phyloP scores from a whole-genome alignment of 2,797 vertebrate genomes.

The Danio aesculapii region DNA sequence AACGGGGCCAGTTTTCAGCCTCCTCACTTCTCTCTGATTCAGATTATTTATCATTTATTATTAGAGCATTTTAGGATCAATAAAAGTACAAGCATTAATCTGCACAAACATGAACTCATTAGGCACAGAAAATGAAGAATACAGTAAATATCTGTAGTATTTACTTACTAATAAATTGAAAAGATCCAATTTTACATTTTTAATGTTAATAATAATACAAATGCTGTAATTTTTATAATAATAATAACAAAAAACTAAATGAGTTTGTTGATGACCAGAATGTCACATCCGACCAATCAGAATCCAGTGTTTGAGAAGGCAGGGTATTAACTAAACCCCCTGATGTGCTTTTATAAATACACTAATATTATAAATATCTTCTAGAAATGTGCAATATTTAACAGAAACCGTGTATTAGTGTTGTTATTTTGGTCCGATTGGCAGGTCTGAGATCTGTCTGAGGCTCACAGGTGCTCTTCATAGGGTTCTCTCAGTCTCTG shows the following conservation, averaged over 20 bases:
- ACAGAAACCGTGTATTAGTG: not conserved
- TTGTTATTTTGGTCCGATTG: constrained; percentile 35
- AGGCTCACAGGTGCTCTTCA: constrained; percentile 66
- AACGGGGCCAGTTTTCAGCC: not conserved
- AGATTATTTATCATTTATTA: too few species aligned
- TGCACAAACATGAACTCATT: not conserved
- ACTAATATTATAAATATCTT: not conserved
- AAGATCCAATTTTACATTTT: too few species aligned
- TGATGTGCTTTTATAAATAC: not conserved
- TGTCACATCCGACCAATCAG: not conserved
- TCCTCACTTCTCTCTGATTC: not conserved
- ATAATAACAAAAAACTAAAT: not conserved
- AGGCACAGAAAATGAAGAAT: not conserved
- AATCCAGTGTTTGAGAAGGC: not conserved
- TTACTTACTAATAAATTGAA: too few species aligned
- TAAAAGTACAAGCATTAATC: too few species aligned
- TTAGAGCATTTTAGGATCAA: too few species aligned
- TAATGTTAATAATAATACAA: too few species aligned
- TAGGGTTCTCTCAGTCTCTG: constrained; percentile 71
- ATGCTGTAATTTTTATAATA: not conserved
- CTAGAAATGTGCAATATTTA: not conserved
- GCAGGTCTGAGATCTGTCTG: not conserved
- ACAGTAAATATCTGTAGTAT: too few species aligned
- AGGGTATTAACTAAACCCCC: not conserved
- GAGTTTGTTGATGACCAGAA: not conserved